A percentile compares a stretch with the other conserved stretches of the same genome.
Conservation (phyloP, 2,113 vertebrate species). For the Naja naja region DNA sequence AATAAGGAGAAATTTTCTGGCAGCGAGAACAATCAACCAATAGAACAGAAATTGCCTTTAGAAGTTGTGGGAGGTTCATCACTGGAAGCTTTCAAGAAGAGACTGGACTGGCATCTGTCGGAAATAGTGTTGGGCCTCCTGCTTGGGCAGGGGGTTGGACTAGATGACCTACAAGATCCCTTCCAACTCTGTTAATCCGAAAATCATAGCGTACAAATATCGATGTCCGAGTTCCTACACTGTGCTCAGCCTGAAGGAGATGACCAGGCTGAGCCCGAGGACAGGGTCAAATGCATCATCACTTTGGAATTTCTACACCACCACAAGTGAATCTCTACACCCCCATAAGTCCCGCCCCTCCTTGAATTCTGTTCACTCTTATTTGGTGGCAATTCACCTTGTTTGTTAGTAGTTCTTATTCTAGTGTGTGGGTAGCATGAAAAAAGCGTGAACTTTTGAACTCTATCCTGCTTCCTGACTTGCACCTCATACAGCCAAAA, state of each 20-base stretch:
- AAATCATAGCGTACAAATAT: neutral
- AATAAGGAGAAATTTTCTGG: too few species aligned
- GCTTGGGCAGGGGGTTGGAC: too few species aligned
- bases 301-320: neutral
- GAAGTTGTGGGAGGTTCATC: too few species aligned
- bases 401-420: neutral
- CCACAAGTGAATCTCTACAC: too few species aligned
- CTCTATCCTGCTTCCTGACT: neutral
- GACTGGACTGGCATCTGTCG: too few species aligned
- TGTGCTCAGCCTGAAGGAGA: neutral
- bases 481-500: neutral
- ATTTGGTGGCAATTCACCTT: neutral
- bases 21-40: too few species aligned
- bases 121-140: too few species aligned
- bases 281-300: neutral
- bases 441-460: neutral
- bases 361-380: neutral
- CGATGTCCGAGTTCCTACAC: neutral
- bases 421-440: neutral
- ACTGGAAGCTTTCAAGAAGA: too few species aligned
- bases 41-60: too few species aligned
- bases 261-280: too few species aligned
- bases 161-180: too few species aligned
- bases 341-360: fast-evolving
- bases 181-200: too few species aligned